phyloP scores from a whole-genome alignment of 2,888 invertebrate genomes.

The Netelia virgata region DNA sequence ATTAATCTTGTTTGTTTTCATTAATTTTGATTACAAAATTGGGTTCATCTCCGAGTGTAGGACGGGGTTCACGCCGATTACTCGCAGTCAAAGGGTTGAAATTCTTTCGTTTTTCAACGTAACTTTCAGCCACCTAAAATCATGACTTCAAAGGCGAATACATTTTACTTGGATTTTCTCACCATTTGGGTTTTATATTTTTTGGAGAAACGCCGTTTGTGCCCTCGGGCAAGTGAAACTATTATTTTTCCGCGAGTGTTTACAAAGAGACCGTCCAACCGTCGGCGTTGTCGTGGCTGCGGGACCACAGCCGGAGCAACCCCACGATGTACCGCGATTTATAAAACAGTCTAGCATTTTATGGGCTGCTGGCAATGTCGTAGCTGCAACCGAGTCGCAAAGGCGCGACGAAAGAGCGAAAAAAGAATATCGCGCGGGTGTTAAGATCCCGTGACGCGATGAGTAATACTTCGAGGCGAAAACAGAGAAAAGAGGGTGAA shows the following conservation, averaged over 20 bases:
- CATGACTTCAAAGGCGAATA: too few species aligned
- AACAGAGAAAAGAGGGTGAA: not conserved
- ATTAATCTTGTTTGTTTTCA: too few species aligned
- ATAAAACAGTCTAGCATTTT: conserved; percentile 61
- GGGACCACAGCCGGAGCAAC: conserved; percentile 19
- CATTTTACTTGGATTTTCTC: too few species aligned
- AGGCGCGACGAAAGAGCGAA: not conserved
- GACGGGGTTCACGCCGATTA: too few species aligned
- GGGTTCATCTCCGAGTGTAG: too few species aligned
- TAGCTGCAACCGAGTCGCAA: conserved; percentile 9
- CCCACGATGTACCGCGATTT: conserved; percentile 58
- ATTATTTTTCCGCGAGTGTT: conserved; percentile 63
- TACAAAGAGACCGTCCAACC: conserved; percentile 63
- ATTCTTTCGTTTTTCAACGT: too few species aligned
- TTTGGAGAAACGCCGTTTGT: not conserved
- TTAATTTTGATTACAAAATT: too few species aligned
- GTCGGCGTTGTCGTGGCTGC: conserved; percentile 7
- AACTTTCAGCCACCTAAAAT: too few species aligned
- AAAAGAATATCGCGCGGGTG: not conserved
- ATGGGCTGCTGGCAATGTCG: not conserved
- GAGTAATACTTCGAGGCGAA: not conserved
- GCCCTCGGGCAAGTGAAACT: conserved; percentile 27
- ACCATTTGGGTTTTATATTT: too few species aligned
- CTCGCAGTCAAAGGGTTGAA: too few species aligned
- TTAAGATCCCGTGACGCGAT: not conserved